Percentiles rank a stretch among this genome's conserved stretches.
phyloP scores from a whole-genome alignment of 2,797 vertebrate genomes.

The Ispidina picta region DNA sequence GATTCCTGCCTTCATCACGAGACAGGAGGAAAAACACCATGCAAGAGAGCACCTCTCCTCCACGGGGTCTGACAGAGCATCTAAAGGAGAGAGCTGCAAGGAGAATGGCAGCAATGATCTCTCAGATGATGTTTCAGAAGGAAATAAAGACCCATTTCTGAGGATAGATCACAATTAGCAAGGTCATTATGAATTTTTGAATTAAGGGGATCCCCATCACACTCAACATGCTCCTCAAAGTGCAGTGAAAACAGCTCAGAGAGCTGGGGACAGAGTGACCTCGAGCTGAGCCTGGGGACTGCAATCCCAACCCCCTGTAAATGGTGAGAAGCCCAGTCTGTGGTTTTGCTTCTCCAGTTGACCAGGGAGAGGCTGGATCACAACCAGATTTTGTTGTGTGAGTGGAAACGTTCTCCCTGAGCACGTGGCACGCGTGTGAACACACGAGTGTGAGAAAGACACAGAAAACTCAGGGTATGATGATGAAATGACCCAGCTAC shows the following conservation, averaged over 20 bases:
- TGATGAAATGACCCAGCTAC: background rate
- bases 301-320: background rate
- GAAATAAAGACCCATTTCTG: background rate
- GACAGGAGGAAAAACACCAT: background rate
- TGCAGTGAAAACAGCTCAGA: background rate
- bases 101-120: background rate
- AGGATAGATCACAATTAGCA: background rate
- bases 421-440: background rate
- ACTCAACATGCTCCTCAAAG: rapidly evolving
- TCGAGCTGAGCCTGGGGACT: background rate
- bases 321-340: rapidly evolving
- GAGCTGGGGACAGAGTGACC: background rate
- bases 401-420: background rate
- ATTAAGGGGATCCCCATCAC: background rate
- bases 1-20: background rate
- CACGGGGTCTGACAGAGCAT: rapidly evolving
- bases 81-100: background rate
- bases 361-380: background rate
- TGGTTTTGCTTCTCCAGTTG: background rate
- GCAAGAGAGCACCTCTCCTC: background rate
- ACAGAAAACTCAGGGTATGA: background rate
- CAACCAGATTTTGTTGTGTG: background rate
- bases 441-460: constrained; percentile 1
- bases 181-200: rapidly evolving
- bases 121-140: rapidly evolving